Percentiles rank a stretch among this genome's conserved stretches.
Conservation (phyloP, 2,797 vertebrate species). For the Gymnoscopelus microlampas region DNA sequence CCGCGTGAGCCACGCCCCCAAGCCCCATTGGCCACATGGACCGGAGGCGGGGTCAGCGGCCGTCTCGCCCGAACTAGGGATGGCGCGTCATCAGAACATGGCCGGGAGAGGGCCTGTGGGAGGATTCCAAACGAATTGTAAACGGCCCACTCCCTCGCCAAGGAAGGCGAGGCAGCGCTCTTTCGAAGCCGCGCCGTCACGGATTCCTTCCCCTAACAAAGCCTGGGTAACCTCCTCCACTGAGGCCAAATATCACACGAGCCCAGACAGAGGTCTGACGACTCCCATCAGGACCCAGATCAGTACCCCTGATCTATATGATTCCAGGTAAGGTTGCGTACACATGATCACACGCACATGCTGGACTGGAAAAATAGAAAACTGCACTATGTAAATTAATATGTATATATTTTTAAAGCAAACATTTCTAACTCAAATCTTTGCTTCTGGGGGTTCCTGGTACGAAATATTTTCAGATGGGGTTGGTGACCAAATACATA, state of each 20-base stretch:
- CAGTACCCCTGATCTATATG: conserved; percentile 29
- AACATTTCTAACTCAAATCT: too few species aligned
- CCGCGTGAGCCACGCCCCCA: conserved; percentile 18
- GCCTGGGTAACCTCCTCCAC: conserved; percentile 7
- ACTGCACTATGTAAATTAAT: too few species aligned
- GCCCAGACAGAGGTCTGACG: conserved; percentile 20
- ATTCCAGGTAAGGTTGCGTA: conserved; percentile 56
- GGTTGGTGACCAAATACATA: too few species aligned
- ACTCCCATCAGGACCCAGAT: conserved; percentile 1
- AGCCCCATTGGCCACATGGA: conserved; percentile 7
- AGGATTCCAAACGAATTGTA: conserved; percentile 1
- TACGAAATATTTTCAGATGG: too few species aligned
- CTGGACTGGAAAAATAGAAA: too few species aligned
- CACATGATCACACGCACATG: not conserved
- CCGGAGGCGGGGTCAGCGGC: conserved; percentile 13
- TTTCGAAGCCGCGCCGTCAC: conserved; percentile 17
- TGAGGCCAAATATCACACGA: conserved; percentile 21
- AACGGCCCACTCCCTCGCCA: conserved; percentile 25
- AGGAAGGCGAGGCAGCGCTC: conserved; percentile 22
- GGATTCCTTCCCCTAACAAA: conserved; percentile 1
- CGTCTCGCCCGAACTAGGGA: conserved; percentile 15
- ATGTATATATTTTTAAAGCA: too few species aligned
- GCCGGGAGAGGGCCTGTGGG: conserved; percentile 1
- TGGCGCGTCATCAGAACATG: not conserved
- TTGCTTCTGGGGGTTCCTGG: too few species aligned